These are phyloP conservation scores for Pristionchus exspectatus DNA, from an alignment of 2,888 invertebrate species.

Conservation along the genomic window DNA sequence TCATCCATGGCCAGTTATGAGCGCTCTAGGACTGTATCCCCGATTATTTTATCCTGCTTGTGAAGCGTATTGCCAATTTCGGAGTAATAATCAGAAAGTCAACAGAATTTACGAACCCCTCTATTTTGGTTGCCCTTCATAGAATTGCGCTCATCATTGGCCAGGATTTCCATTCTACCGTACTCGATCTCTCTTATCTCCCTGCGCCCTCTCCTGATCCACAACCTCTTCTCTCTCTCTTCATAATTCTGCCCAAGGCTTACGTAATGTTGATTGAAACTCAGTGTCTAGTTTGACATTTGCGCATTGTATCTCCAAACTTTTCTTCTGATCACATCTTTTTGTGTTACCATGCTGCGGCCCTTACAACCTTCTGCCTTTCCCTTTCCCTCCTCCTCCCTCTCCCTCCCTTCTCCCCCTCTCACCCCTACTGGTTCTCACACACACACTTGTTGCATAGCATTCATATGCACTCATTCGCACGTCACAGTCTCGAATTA, in stretches of 20 bases:
- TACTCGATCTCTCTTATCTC: background rate
- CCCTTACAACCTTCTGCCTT: background rate
- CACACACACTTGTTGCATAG: slow-evolving; percentile 1
- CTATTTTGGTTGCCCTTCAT: too few relatives aligned
- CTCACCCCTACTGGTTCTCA: background rate
- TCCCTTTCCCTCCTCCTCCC: background rate
- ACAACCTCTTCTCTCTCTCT: background rate
- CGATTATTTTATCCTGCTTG: too few relatives aligned
- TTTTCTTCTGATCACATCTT: background rate
- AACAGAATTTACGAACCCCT: too few relatives aligned
- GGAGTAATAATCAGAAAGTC: too few relatives aligned
- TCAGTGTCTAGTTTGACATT: slow-evolving; percentile 14
- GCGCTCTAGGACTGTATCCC: too few relatives aligned
- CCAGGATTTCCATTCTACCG: background rate
- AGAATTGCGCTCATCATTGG: background rate
- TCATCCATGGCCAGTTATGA: too few relatives aligned
- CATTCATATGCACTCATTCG: background rate
- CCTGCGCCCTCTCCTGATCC: slow-evolving; percentile 22
- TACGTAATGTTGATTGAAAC: background rate
- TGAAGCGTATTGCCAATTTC: too few relatives aligned
- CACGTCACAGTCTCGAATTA: background rate
- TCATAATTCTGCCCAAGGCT: background rate
- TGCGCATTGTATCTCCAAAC: background rate
- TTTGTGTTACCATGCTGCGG: background rate
- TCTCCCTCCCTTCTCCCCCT: background rate